Evolutionary conservation across 2,797 vertebrate genomes (phyloP).

Genomic region (Gobionotothen gibberifrons): DNA sequence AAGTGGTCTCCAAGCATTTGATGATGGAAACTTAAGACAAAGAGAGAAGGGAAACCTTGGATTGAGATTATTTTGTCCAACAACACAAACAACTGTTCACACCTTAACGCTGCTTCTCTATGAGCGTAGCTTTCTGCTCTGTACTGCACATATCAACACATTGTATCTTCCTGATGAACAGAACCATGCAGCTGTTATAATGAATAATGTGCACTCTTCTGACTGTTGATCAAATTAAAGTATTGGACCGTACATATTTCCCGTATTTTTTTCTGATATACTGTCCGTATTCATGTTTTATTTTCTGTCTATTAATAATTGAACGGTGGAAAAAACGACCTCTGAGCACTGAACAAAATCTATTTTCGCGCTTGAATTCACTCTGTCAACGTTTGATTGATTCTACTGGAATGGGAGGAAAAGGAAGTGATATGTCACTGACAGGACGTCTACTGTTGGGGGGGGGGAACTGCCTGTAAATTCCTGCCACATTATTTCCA

Average conservation of each 20-base stretch:
- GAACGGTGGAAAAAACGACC: background rate
- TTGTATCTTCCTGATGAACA: slow-evolving; percentile 1
- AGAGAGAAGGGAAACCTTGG: background rate
- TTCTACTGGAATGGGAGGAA: background rate
- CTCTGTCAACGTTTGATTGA: slow-evolving; percentile 7
- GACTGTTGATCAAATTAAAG: slow-evolving; percentile 37
- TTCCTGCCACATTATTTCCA: background rate
- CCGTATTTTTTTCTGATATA: background rate
- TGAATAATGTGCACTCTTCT: slow-evolving; percentile 15
- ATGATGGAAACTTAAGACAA: background rate
- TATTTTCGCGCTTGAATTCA: slow-evolving; percentile 3
- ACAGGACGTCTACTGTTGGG: background rate
- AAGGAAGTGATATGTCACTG: slow-evolving; percentile 11
- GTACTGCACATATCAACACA: slow-evolving; percentile 4
- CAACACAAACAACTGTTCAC: background rate
- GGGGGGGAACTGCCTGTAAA: background rate
- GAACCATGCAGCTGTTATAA: slow-evolving; percentile 11
- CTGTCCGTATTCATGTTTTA: background rate
- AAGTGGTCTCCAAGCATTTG: background rate
- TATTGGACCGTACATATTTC: background rate
- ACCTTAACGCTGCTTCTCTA: background rate
- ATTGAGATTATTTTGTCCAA: slow-evolving; percentile 1
- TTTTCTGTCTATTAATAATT: slow-evolving; percentile 5
- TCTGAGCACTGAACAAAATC: background rate
- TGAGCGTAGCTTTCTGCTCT: background rate